phyloP scores from a whole-genome alignment of 2,113 vertebrate genomes.

The Dipodomys stephensi region DNA sequence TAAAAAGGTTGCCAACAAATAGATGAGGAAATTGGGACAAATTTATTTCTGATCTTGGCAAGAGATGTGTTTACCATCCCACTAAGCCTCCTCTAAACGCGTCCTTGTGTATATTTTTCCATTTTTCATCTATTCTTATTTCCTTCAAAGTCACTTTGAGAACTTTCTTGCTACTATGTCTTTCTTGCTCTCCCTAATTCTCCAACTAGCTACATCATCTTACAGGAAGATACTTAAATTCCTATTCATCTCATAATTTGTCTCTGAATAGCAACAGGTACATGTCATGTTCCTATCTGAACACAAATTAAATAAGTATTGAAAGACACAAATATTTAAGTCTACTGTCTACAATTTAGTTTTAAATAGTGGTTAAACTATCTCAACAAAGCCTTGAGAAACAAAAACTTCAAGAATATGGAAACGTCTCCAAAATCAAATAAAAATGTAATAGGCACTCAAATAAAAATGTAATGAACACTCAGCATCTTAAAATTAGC shows the following conservation, averaged over 20 bases:
- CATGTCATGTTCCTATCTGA: conserved; percentile 18
- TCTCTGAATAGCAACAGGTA: conserved; percentile 40
- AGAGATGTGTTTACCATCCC: background rate
- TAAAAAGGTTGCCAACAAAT: conserved; percentile 5
- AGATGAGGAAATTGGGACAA: background rate
- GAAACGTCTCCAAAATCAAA: conserved; percentile 58
- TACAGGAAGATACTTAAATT: background rate
- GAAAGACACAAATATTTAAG: conserved; percentile 6
- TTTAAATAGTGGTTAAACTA: conserved; percentile 56
- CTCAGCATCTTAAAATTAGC: conserved; percentile 34
- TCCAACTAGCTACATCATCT: background rate
- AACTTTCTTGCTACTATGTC: background rate
- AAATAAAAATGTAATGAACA: conserved; percentile 53
- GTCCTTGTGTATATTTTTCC: background rate
- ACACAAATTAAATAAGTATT: conserved; percentile 45
- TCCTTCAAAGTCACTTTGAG: background rate
- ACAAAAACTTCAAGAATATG: conserved; percentile 14
- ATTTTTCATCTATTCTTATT: background rate
- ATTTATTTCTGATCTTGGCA: background rate
- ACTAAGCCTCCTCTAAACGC: background rate
- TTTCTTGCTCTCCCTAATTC: background rate
- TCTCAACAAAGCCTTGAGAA: conserved; percentile 54
- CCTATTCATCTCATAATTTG: background rate
- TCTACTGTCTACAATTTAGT: background rate
- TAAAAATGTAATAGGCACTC: background rate